Evolutionary conservation across 2,888 invertebrate genomes (phyloP).

Genomic region (Trilocha varians): DNA sequence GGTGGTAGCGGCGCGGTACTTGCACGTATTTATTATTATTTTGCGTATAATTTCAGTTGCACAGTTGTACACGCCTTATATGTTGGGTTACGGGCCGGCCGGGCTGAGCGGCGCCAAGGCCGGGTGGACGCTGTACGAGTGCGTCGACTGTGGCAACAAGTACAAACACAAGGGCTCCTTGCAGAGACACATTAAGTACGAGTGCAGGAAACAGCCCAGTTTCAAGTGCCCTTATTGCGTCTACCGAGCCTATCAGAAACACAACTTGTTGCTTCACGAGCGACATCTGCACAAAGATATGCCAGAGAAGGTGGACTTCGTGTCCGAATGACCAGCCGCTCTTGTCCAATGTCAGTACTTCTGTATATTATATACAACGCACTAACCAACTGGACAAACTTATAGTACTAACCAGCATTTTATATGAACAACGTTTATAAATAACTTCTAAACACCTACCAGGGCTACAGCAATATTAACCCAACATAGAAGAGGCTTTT

Average conservation of each 20-base stretch:
- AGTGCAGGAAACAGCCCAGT: conserved; percentile 81
- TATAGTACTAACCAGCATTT: no score
- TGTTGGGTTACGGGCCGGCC: conserved; percentile 66
- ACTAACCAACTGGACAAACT: not conserved
- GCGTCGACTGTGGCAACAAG: conserved; percentile 84
- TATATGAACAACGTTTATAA: no score
- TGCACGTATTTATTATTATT: conserved; percentile 68
- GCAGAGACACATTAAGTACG: conserved; percentile 83
- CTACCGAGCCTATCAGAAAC: conserved; percentile 78
- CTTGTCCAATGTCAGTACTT: conserved; percentile 52
- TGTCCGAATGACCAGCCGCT: conserved; percentile 62
- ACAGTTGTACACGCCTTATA: conserved; percentile 72
- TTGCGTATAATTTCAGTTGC: conserved; percentile 55
- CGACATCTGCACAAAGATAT: conserved; percentile 69
- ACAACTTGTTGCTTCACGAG: conserved; percentile 72
- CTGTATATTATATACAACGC: conserved; percentile 10
- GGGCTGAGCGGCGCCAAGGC: conserved; percentile 60
- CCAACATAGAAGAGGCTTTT: not conserved
- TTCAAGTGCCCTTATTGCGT: conserved; percentile 81
- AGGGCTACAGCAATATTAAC: not conserved
- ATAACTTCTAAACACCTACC: no score
- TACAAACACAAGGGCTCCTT: conserved; percentile 87
- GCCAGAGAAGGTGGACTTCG: conserved; percentile 70
- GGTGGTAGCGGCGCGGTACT: conserved; percentile 53
- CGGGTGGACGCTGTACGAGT: conserved; percentile 72